phyloP scores from a whole-genome alignment of 1,140 invertebrate species.

The Temnothorax nylanderi region DNA sequence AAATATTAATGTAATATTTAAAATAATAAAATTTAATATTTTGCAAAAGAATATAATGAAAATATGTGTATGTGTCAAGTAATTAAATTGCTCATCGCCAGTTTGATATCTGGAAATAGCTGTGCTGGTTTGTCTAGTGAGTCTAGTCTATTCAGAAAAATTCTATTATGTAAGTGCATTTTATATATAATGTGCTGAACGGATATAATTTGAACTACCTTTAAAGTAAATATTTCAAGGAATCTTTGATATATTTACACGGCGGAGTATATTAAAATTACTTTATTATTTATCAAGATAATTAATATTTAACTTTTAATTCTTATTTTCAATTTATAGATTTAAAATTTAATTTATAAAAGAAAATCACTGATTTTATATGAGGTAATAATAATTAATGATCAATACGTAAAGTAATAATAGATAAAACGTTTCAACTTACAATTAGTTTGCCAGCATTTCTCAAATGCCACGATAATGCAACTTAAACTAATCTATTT shows the following conservation, averaged over 20 bases:
- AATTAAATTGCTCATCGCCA: background rate
- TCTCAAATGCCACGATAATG: background rate
- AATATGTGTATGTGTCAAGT: background rate
- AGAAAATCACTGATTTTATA: background rate
- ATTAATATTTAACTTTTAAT: background rate
- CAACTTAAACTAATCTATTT: constrained; percentile 12
- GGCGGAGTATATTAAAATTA: background rate
- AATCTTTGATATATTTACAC: background rate
- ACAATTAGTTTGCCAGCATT: background rate
- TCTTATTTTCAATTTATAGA: background rate
- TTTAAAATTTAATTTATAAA: background rate
- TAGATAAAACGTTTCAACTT: background rate
- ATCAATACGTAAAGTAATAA: background rate
- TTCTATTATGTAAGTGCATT: background rate
- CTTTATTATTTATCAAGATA: background rate
- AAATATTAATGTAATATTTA: constrained; percentile 13
- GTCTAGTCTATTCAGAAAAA: background rate
- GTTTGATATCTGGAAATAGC: background rate
- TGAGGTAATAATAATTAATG: background rate
- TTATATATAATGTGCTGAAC: background rate
- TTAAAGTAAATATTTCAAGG: background rate
- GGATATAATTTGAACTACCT: background rate
- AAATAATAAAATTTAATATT: constrained; percentile 18
- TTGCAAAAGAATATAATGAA: background rate
- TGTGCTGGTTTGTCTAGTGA: background rate